Base-by-base conservation (phyloP, 2,888 invertebrate genomes). In the Chymomyza caudatula region DNA sequence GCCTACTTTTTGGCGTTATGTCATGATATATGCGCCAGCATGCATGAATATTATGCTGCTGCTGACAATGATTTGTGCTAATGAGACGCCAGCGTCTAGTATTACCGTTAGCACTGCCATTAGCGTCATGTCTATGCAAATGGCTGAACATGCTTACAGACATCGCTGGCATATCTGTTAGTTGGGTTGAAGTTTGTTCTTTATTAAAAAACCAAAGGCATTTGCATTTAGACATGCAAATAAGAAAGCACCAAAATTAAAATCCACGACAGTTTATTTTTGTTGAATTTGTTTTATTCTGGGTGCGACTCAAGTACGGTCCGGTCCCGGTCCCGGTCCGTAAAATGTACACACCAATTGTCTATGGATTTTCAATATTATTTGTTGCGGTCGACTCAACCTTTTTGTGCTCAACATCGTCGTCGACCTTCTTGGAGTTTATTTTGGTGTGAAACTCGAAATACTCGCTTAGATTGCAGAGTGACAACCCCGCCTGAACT, bases 301-400 rank as follows among this genome's bases (percentile, higher is more conserved):
- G 86, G 88, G 83, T 85, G 72, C 57, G 60, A 65, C 72, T 78
- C 76, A 78, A 81, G 78, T 78, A 71, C 75, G 74, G 77, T 77
- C 71, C 70, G 61, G 62, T 75, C 73, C n/a, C n/a, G n/a, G n/a
- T n/a, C n/a, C n/a, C 78, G 65, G 69, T 77, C 67, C 55, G 5
- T 71, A 71, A 79, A 74, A 71, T 73, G 66, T 77, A 69, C 65
- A 85, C 75, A 82, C 80, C 29, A 85, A 85, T 83, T 80, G 84
- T 80, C 80, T 85, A 82, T 75, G 85, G 79, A 74, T 81, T 85
- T 85, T 81, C 85, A 80, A 83, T 81, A 81, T 81, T 79, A 85
- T 83, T 83, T 78, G 73, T 71, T 86, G 85, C 72, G 85, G 86
- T 79, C 76, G 69, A 23, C 22, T 49, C 23, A 6, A 8, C 47